Conservation (phyloP, 2,113 vertebrate species). For the Saiga tatarica region DNA sequence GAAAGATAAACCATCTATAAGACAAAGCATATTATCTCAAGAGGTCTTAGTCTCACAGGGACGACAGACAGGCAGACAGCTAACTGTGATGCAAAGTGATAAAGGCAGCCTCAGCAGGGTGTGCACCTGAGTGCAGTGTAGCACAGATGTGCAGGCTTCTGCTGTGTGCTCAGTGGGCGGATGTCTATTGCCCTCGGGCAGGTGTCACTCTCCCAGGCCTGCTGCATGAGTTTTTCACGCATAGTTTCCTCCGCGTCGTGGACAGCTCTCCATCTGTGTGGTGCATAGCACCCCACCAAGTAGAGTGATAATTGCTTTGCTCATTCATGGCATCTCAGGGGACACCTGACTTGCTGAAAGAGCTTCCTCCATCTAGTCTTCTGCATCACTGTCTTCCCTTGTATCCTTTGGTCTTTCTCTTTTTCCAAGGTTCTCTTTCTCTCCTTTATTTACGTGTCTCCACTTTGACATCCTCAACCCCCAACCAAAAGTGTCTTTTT, state of each 20-base stretch:
- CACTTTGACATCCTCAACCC: neutral
- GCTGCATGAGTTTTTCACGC: neutral
- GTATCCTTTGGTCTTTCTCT: neutral
- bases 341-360: neutral
- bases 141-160: neutral
- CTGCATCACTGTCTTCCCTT: neutral
- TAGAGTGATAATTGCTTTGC: neutral
- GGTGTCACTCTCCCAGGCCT: neutral
- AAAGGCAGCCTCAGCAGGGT: neutral
- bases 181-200: neutral
- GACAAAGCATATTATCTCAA: neutral
- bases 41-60: neutral
- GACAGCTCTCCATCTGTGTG: conserved; percentile 12
- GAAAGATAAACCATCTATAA: neutral
- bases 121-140: neutral
- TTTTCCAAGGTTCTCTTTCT: neutral
- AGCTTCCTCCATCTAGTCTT: neutral
- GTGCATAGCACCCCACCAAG: neutral
- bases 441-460: neutral
- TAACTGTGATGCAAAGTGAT: neutral
- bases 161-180: neutral
- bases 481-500: neutral
- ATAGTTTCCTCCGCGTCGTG: neutral
- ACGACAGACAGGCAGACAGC: neutral
- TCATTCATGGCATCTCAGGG: neutral